Base-by-base conservation (phyloP, 2,113 vertebrate species). In the Corvus cornix region DNA sequence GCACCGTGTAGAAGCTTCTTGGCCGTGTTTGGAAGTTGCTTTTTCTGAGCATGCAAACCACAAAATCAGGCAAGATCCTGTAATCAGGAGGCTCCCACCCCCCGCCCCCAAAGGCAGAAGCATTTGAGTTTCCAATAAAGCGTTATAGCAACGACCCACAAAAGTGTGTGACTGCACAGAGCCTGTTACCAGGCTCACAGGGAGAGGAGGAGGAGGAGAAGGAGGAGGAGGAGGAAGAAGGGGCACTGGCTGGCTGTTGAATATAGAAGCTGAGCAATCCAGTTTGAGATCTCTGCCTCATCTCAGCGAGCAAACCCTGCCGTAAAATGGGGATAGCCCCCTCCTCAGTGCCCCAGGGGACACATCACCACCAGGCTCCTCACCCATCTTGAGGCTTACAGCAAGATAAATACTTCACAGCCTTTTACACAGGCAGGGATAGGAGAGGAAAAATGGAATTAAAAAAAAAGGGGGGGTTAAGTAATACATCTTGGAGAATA, bases 251-350 rank as follows among this genome's bases (percentile, higher is more conserved):
- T 66, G 67, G 28, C 27, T 75, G 51, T 69, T 11, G 3, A 91
- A 64, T 51, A 66, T 11, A 77, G 79, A 84, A 83, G 20, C 15
- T 12, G 26, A 87, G 51, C 4, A 21, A 73, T 52, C 31, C 2
- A 0, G 8, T 88, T 59, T 75, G 72, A 78, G 64, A 94, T 67
- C 37, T 13, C 11, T 87, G 69, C 69, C 53, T 75, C 9, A 3
- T 24, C 21, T 55, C 39, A 39, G 24, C 0, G 0, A 19, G 48
- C 16, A 86, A 94, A 49, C 4, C 9, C 23, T 1, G 0, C 15
- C 30, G 26, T 24, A 31, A 77, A 87, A 46, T 4, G 16, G 27
- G 53, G 44, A 58, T n/a, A 76, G 41, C 6, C 12, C 51, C 31
- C 33, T 24, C 35, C 1, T 2, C 37, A 67, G 24, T 18, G n/a